Evolutionary conservation across 2,113 vertebrate genomes (phyloP), one percentile per base, ranked within the genome.

Genomic region (Ameiurus melas): DNA sequence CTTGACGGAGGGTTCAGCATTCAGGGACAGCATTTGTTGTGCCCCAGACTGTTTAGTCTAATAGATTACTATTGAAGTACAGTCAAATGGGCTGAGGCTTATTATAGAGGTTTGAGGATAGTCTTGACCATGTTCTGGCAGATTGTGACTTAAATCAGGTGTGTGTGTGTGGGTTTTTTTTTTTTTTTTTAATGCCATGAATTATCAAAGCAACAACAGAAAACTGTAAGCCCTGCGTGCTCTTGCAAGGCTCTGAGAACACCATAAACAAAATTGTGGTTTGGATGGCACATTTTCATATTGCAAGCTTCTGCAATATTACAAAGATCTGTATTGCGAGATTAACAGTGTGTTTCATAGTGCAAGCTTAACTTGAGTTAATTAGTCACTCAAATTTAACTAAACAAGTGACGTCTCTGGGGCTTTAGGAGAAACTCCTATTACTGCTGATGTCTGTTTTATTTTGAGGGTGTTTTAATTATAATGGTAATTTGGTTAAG

Each of bases 221-320:
- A 83, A 83, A 83, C 57, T 4, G 20, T 12, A 62, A 43, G 33
- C 20, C n/a, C 43, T 83, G 57, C 3, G 10, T 83, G 19, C 14
- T 25, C 33, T 39, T 58, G 57, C 30, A 36, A 82, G 30, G 4
- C 22, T 60, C 22, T 12, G 33, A 62, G 58, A 62, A 16, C 57
- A 62, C 19, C 80, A 27, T 62, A 62, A 83, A 83, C 57, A 62
- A 33, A 60, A 58, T 58, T 39, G 57, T 83, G 80, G 57, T 83
- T 83, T 39, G 22, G 33, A 43, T 62, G 36, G 57, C 16, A 83
- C 80, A 83, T 62, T 83, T 80, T 55, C 51, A 17, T 80, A 30
- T 9, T 8, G 80, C 36, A 27, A 12, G n/a, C 53, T 36, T 36
- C 53, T 39, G 30, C 20, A 36, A 6, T 58, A 16, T 78, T n/a